Evolutionary conservation across 2,888 invertebrate genomes (phyloP).

Genomic region (Drosophila mayaguana): DNA sequence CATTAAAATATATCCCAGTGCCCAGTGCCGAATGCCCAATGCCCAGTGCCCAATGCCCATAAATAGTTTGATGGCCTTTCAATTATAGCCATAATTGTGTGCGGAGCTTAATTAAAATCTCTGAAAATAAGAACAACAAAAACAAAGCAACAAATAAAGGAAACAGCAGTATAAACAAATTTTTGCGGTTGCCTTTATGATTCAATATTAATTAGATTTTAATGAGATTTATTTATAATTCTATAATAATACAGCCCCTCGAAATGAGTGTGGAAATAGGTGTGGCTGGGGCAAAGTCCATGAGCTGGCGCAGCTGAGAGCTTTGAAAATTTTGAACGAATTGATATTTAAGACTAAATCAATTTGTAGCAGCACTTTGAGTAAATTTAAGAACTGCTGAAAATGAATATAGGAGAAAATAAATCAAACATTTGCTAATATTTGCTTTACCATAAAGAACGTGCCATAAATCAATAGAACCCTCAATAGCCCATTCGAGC

Average conservation of each 20-base stretch:
- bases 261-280: background rate
- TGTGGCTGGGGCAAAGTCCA: background rate
- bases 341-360: background rate
- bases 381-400: background rate
- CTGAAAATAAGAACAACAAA: conserved; percentile 1
- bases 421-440: background rate
- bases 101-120: conserved; percentile 18
- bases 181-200: conserved; percentile 5
- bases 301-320: background rate
- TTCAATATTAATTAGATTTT: conserved; percentile 32
- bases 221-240: conserved; percentile 28
- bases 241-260: conserved; percentile 6
- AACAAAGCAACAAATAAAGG: too few species aligned
- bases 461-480: background rate
- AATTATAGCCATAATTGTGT: conserved; percentile 10
- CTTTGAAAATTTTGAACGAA: background rate
- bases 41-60: background rate
- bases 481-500: background rate
- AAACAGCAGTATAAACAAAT: conserved; percentile 1
- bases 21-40: background rate
- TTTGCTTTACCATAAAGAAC: background rate
- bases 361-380: background rate
- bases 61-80: conserved; percentile 17
- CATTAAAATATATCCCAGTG: background rate
- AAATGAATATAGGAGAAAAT: too few species aligned